These are phyloP conservation scores for Nasonia longicornis DNA, from an alignment of 1,140 invertebrate species.

Conservation along the genomic window DNA sequence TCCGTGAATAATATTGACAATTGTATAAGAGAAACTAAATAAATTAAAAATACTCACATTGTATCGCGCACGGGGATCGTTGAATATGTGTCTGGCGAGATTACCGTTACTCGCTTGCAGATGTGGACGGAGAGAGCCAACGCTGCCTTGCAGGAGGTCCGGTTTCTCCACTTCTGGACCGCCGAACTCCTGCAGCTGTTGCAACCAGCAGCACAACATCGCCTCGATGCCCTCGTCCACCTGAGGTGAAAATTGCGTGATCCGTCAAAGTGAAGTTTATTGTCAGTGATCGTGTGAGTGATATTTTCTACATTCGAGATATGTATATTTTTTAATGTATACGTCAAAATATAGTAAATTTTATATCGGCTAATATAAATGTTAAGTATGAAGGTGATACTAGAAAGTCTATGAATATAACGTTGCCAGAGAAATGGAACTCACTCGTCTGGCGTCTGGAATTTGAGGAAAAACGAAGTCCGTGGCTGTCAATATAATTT, in stretches of 20 bases:
- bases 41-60: conserved; percentile 73
- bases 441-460: conserved; percentile 75
- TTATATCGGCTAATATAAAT: not conserved
- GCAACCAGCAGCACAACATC: conserved; percentile 84
- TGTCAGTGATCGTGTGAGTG: too few relatives aligned
- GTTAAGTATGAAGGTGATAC: not conserved
- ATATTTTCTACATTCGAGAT: too few relatives aligned
- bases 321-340: too few relatives aligned
- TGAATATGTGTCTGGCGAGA: conserved; percentile 74
- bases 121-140: conserved; percentile 74
- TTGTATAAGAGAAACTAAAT: not conserved
- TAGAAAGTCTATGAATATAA: not conserved
- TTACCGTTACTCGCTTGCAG: conserved; percentile 72
- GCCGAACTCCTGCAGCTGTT: conserved; percentile 83
- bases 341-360: too few relatives aligned
- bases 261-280: too few relatives aligned
- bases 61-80: conserved; percentile 81
- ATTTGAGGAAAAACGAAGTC: conserved; percentile 82
- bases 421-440: conserved; percentile 22
- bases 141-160: conserved; percentile 82
- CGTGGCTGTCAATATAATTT: conserved; percentile 79
- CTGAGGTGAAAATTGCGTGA: conserved; percentile 59
- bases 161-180: conserved; percentile 85
- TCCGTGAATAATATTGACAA: too few relatives aligned
- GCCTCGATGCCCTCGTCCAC: conserved; percentile 86